phyloP scores from a whole-genome alignment of 2,797 vertebrate species.

The Notolepis coatsorum region DNA sequence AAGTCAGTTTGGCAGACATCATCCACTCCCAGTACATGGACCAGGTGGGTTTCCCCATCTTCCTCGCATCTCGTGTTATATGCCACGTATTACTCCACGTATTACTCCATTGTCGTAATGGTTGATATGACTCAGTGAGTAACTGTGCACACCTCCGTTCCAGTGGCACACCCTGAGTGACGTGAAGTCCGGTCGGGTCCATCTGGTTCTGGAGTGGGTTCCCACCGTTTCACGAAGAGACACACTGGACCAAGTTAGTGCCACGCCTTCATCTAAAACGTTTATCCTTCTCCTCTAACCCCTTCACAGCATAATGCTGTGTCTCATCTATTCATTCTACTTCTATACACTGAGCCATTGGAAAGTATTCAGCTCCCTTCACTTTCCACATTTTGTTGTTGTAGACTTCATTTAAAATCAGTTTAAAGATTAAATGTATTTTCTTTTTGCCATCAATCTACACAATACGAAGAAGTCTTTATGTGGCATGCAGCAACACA shows the following conservation, averaged over 20 bases:
- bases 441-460: too few relatives aligned
- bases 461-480: too few relatives aligned
- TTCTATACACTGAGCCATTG: not conserved
- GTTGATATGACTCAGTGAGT: constrained; percentile 6
- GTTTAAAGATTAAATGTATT: too few relatives aligned
- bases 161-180: constrained; percentile 89
- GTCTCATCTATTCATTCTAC: not conserved
- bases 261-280: not conserved
- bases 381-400: too few relatives aligned
- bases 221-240: constrained; percentile 67
- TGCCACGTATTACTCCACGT: too few relatives aligned
- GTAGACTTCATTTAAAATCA: constrained; percentile 40
- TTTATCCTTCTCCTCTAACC: not conserved
- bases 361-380: not conserved
- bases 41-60: constrained; percentile 75
- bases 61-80: not conserved
- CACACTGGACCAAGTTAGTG: constrained; percentile 82
- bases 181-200: constrained; percentile 88
- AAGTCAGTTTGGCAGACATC: constrained; percentile 80
- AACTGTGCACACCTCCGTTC: constrained; percentile 16
- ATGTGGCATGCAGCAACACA: too few relatives aligned
- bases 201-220: constrained; percentile 88
- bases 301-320: not conserved
- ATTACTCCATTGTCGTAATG: not conserved
- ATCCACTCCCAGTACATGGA: constrained; percentile 82